Percentiles rank a stretch among this genome's conserved stretches.
phyloP scores from a whole-genome alignment of 2,888 invertebrate genomes.

The Protonemura montana region DNA sequence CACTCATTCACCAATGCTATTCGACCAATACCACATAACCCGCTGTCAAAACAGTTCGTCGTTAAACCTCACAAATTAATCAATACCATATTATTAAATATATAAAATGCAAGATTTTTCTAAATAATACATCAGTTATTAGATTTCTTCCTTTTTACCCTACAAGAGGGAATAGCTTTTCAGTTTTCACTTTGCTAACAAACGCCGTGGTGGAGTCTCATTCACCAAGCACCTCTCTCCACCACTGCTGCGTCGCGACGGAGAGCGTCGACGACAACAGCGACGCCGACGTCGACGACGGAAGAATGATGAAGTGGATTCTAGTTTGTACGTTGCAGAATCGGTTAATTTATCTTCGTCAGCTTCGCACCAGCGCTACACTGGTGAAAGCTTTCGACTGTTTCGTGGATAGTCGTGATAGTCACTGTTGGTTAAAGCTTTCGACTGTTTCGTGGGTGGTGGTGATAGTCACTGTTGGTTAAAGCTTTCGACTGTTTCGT shows the following conservation, averaged over 20 bases:
- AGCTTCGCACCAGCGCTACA: not conserved
- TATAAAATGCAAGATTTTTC: too few species aligned
- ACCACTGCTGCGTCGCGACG: not conserved
- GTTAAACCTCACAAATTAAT: too few species aligned
- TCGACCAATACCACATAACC: too few species aligned
- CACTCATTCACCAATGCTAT: too few species aligned
- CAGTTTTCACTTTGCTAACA: too few species aligned
- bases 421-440: not conserved
- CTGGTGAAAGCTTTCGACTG: not conserved
- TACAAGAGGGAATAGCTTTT: too few species aligned
- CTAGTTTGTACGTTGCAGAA: not conserved
- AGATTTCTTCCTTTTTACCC: too few species aligned
- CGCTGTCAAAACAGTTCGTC: too few species aligned
- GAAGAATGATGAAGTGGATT: slow-evolving; percentile 7
- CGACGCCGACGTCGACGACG: not conserved
- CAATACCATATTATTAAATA: too few species aligned
- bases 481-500: not conserved
- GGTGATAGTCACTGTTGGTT: not conserved
- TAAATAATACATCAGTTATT: too few species aligned
- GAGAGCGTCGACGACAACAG: not conserved
- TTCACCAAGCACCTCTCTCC: not conserved
- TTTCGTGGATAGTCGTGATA: not conserved
- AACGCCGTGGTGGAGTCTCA: too few species aligned
- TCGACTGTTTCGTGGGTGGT: too few species aligned
- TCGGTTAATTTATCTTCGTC: not conserved